A percentile compares a stretch with the other conserved stretches of the same genome.
Conservation (phyloP, 2,888 invertebrate species). For the Heliconius sara region DNA sequence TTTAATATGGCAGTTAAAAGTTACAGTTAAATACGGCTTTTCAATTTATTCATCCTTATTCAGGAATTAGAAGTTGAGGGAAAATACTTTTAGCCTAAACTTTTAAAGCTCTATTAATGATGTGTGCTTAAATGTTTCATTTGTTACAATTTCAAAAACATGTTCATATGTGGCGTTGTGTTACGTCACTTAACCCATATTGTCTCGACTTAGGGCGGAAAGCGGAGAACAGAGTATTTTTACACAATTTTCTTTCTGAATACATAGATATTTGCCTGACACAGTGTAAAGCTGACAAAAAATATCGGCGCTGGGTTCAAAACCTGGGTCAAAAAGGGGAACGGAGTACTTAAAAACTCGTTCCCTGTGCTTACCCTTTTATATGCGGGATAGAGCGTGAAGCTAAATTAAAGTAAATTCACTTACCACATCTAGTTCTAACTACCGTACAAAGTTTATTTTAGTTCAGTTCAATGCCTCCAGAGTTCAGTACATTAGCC, state of each 20-base stretch:
- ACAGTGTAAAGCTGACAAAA: too few relatives aligned
- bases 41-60: neutral
- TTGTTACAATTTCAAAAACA: neutral
- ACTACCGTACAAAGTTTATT: conserved; percentile 21
- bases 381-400: neutral
- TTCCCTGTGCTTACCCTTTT: neutral
- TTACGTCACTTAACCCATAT: neutral
- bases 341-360: too few relatives aligned
- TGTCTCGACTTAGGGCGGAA: too few relatives aligned
- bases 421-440: conserved; percentile 25
- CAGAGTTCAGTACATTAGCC: conserved; percentile 31
- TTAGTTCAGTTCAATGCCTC: conserved; percentile 35
- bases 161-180: neutral
- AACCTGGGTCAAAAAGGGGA: too few relatives aligned
- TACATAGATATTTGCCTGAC: too few relatives aligned
- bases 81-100: neutral
- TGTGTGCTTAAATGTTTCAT: neutral
- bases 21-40: neutral
- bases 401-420: neutral
- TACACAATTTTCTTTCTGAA: too few relatives aligned
- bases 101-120: neutral
- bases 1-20: neutral
- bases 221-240: too few relatives aligned
- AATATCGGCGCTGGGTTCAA: too few relatives aligned
- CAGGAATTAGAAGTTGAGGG: neutral